phyloP scores from a whole-genome alignment of 2,888 invertebrate species.

The Smittia aterrima region DNA sequence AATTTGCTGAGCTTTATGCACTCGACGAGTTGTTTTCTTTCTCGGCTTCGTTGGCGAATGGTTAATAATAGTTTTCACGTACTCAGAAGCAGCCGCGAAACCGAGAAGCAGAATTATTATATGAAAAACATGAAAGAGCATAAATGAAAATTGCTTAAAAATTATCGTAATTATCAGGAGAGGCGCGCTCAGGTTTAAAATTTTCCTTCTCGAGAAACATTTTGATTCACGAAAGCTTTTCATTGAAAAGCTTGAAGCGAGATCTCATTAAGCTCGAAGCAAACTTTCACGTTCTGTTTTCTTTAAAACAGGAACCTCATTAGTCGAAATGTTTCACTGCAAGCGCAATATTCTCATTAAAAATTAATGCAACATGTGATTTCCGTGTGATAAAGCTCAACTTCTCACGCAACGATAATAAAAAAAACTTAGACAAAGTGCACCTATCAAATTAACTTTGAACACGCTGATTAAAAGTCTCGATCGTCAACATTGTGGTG shows the following conservation, averaged over 20 bases:
- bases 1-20: neutral
- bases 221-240: neutral
- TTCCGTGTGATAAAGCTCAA: neutral
- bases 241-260: neutral
- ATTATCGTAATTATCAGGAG: neutral
- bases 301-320: neutral
- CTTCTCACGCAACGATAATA: neutral
- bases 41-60: neutral
- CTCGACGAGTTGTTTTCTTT: neutral
- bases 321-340: neutral
- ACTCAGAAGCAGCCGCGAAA: neutral
- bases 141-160: constrained; percentile 2
- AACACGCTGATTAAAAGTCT: neutral
- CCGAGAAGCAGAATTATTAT: neutral
- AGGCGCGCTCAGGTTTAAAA: neutral
- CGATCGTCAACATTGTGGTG: neutral
- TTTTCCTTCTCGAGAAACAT: neutral
- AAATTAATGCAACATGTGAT: constrained; percentile 23
- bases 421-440: neutral
- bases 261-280: neutral
- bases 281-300: neutral
- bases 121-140: neutral
- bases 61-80: neutral
- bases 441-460: neutral
- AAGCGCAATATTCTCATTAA: neutral